These are phyloP conservation scores for Chroicocephalus ridibundus DNA, from an alignment of 2,113 vertebrate genomes.

Conservation along the genomic window DNA sequence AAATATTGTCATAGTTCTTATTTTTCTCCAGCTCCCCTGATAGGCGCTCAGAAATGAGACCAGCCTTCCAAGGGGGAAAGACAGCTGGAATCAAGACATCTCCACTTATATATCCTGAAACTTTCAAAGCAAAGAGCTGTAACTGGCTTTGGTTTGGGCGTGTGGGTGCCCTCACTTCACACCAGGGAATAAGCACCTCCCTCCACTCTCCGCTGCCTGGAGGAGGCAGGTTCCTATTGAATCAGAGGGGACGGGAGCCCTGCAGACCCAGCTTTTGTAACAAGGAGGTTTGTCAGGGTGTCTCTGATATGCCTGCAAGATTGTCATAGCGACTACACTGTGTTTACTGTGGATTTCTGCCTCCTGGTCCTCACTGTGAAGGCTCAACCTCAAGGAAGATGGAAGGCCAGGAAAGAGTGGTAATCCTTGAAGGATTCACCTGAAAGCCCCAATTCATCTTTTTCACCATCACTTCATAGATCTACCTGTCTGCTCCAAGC, in stretches of 20 bases:
- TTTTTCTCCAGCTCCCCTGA: not conserved
- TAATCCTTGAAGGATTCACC: not conserved
- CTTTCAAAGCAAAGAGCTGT: not conserved
- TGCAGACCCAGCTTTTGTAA: not conserved
- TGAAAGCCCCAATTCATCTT: not conserved
- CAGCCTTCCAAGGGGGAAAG: not conserved
- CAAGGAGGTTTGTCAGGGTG: not conserved
- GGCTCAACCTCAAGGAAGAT: not conserved
- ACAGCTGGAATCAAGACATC: not conserved
- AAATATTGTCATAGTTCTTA: slow-evolving; percentile 7
- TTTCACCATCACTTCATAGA: not conserved
- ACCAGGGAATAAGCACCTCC: not conserved
- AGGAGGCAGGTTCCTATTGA: not conserved
- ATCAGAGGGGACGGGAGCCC: not conserved
- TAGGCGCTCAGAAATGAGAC: not conserved
- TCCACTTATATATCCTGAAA: not conserved
- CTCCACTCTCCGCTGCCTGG: not conserved
- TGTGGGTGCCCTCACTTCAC: not conserved
- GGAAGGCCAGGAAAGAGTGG: not conserved
- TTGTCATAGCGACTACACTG: not conserved
- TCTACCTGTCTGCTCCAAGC: not conserved
- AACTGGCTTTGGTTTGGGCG: not conserved
- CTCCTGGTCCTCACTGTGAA: not conserved
- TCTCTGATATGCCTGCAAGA: not conserved
- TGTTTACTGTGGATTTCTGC: not conserved